Evolutionary conservation across 2,888 invertebrate genomes (phyloP).

Genomic region (Cheilosia vulpina): DNA sequence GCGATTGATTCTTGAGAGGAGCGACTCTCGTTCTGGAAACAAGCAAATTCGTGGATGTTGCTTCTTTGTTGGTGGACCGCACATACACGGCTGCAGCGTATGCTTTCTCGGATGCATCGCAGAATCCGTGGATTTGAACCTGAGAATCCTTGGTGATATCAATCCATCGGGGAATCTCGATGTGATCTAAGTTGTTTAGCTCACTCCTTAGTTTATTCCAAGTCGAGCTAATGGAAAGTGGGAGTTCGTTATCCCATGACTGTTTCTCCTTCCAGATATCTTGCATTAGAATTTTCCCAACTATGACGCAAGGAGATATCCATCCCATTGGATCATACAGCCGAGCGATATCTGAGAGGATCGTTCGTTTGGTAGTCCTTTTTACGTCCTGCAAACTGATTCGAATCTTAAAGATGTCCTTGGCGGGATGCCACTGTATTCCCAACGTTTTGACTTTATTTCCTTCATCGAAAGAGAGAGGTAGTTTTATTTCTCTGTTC

Average conservation of each 20-base stretch:
- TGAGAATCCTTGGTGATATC: background rate
- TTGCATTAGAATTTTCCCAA: background rate
- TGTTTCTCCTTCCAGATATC: background rate
- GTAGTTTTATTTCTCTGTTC: background rate
- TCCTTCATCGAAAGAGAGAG: constrained; percentile 6
- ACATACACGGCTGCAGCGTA: constrained; percentile 2
- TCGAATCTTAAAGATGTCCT: background rate
- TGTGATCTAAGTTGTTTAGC: background rate
- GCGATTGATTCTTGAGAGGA: constrained; percentile 17
- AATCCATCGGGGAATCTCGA: constrained; percentile 7
- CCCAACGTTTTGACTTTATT: background rate
- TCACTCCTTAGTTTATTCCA: background rate
- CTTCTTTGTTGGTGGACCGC: background rate
- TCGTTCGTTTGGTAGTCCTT: background rate
- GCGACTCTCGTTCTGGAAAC: constrained; percentile 20
- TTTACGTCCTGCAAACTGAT: background rate
- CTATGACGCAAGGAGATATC: constrained; percentile 5
- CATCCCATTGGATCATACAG: constrained; percentile 6
- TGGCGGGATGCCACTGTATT: background rate
- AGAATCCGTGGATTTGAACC: constrained; percentile 2
- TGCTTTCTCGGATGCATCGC: constrained; percentile 7
- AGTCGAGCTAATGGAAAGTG: no score
- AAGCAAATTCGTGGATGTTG: background rate
- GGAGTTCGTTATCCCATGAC: background rate
- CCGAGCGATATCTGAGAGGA: background rate